phyloP scores from a whole-genome alignment of 2,797 vertebrate genomes.

The Hephaestus fuliginosus region DNA sequence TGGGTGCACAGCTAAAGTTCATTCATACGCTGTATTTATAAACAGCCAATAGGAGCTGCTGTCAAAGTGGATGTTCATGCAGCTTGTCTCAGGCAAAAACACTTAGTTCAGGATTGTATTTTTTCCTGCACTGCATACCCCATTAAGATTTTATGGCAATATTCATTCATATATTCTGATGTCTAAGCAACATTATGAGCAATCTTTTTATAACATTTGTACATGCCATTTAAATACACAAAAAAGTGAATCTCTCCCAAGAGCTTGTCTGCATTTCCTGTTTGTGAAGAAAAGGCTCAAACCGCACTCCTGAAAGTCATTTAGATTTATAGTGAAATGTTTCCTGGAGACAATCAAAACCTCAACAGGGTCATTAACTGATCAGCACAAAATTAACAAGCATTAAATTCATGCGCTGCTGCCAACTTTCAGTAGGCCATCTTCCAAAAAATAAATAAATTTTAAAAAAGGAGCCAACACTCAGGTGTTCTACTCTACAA shows the following conservation, averaged over 20 bases:
- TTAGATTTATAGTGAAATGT: background rate
- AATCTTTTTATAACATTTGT: background rate
- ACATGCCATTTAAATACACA: background rate
- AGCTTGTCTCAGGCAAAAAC: too few species aligned
- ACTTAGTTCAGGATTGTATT: too few species aligned
- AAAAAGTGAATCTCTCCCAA: background rate
- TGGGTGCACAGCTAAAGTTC: background rate
- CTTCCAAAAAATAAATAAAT: background rate
- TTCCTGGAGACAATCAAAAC: background rate
- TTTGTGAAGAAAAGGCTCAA: background rate
- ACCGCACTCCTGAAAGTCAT: background rate
- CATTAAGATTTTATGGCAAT: background rate
- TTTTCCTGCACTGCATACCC: too few species aligned
- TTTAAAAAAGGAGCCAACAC: slow-evolving; percentile 29
- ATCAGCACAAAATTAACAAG: background rate
- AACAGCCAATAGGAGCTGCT: too few species aligned
- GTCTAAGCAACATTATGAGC: background rate
- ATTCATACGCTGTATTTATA: background rate
- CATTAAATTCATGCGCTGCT: background rate
- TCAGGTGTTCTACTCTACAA: slow-evolving; percentile 47
- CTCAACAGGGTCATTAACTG: background rate
- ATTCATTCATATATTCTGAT: background rate
- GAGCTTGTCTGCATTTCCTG: background rate
- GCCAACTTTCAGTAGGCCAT: background rate
- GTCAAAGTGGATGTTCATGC: too few species aligned